phyloP scores from a whole-genome alignment of 64 coral and sea anemone species.

The Montipora foliosa region DNA sequence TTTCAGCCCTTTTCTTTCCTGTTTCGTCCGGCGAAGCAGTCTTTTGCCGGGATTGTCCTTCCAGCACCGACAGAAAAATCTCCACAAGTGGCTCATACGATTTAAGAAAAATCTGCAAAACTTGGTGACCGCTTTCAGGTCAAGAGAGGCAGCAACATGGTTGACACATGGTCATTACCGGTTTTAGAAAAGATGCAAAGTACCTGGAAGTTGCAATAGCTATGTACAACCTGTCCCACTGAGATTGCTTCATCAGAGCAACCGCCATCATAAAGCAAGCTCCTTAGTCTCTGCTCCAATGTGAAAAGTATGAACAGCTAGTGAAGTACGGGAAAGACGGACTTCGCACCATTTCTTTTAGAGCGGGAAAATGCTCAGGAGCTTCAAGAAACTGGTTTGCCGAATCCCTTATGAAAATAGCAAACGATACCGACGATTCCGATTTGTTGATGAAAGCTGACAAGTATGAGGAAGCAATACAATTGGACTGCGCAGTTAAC shows the following conservation, averaged over 20 bases:
- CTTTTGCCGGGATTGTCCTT: conserved; percentile 38
- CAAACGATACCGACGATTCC: background rate
- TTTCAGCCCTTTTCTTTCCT: background rate
- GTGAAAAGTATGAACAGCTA: conserved; percentile 4
- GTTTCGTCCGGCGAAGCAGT: conserved; percentile 52
- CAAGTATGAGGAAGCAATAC: conserved; percentile 13
- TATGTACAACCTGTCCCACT: conserved; percentile 47
- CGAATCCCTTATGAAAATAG: conserved; percentile 29
- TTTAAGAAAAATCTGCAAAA: conserved; percentile 32
- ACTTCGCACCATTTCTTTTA: background rate
- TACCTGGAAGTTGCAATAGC: conserved; percentile 24
- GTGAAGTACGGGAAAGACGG: background rate
- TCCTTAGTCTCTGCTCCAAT: conserved; percentile 2
- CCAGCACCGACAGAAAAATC: background rate
- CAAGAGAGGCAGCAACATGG: conserved; percentile 21
- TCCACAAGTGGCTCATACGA: conserved; percentile 50
- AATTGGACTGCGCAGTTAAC: conserved; percentile 43
- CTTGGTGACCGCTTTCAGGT: conserved; percentile 14
- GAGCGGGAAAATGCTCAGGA: background rate
- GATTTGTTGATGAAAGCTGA: conserved; percentile 25
- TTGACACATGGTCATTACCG: background rate
- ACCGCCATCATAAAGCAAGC: conserved; percentile 14
- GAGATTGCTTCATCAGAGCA: conserved; percentile 9
- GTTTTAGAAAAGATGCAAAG: conserved; percentile 18
- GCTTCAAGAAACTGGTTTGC: conserved; percentile 11